Evolutionary conservation across 2,113 vertebrate species (phyloP), one percentile per base, ranked within the genome.

Genomic region (Odontesthes bonariensis): DNA sequence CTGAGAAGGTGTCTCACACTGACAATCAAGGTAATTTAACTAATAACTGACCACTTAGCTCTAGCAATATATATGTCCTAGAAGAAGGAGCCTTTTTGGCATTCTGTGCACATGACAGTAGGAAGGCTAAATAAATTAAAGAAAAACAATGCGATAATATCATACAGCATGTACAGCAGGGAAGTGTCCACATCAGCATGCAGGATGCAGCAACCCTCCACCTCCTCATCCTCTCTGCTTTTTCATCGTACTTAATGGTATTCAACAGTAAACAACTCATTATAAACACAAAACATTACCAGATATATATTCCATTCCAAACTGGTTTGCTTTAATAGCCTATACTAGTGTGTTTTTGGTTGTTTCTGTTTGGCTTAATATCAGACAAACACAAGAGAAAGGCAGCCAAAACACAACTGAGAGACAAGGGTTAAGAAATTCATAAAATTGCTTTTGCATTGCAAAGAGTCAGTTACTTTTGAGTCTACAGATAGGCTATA

Each of bases 101-200:
- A 76, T 79, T 75, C n/a, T 67, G 69, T 70, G 82, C 75, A 89
- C 82, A 82, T 57, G 47, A 90, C 76, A 75, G 58, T 40, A 72
- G 62, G 61, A 72, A 35, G 72, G 83, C 73, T 66, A 66, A 67
- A 71, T 63, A 47, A 27, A 27, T 27, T 27, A 86, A 75, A 71
- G 38, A 33, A 75, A 68, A 58, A 75, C 72, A 53, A 33, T 73
- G 38, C 33, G 68, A 75, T 63, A 57, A 4, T 56, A 84, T 81
- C 12, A 65, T 83, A 85, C 54, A 90, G 59, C 56, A 84, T 79
- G 59, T 84, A 82, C 70, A 91, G 58, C 58, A 61, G 74, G 51
- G 47, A 75, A 68, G 57, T 46, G 33, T 47, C 64, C 67, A 73
- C 69, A 73, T 75, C 62, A 86, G 81, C 92, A 94, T 93, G 93